phyloP scores from a whole-genome alignment of 2,113 vertebrate genomes.

The Plecotus auritus region DNA sequence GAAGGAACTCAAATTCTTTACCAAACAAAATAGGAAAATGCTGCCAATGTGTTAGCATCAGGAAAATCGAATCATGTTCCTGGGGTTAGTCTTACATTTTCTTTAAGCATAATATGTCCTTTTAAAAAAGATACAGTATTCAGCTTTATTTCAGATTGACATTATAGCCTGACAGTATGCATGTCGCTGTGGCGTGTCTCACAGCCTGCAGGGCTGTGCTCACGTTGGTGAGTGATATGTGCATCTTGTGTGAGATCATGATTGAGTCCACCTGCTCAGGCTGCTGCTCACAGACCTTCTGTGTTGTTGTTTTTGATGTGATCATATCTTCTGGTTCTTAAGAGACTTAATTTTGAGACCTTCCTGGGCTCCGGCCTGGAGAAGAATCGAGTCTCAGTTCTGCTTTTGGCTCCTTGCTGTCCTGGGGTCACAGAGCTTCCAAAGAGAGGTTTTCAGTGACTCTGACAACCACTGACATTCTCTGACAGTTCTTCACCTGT shows the following conservation, averaged over 20 bases:
- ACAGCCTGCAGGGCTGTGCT: not conserved
- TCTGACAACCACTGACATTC: not conserved
- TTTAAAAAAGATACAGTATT: not conserved
- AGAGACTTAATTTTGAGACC: not conserved
- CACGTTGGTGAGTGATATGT: not conserved
- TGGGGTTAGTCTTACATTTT: not conserved
- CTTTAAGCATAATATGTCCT: not conserved
- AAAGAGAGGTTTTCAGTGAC: not conserved
- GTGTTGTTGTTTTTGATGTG: not conserved
- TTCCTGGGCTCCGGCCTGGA: not conserved
- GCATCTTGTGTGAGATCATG: not conserved
- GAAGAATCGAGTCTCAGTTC: not conserved
- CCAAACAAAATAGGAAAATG: not conserved
- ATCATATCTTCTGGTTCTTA: not conserved
- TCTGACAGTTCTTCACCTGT: not conserved
- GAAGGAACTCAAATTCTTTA: conserved; percentile 35
- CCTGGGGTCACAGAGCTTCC: not conserved
- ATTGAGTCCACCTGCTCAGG: not conserved
- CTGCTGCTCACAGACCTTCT: not conserved
- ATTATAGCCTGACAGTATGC: not conserved
- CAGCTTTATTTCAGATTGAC: not conserved
- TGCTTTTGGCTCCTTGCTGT: not conserved
- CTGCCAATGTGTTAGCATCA: not conserved
- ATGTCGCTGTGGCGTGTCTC: not conserved
- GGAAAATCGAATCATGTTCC: not conserved